Evolutionary conservation across 2,797 vertebrate species (phyloP), one percentile per base, ranked within the genome.

Genomic region (Megalops cyprinoides): DNA sequence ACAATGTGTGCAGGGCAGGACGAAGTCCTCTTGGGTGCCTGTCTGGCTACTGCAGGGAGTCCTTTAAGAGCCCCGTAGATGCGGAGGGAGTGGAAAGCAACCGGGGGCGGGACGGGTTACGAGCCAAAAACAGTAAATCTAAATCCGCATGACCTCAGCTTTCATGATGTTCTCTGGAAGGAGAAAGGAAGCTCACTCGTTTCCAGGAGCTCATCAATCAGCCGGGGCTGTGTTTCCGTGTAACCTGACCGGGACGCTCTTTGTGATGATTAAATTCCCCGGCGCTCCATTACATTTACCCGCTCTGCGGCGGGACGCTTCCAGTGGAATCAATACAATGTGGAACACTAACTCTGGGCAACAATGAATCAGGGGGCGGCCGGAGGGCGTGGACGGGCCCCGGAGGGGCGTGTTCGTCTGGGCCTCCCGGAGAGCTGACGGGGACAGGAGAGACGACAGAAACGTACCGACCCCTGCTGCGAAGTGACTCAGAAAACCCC

Each of bases 401-500:
- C 14, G 3, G 58, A 31, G 39, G 62, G 62, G 0, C n/a, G 55
- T 55, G 74, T 75, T 71, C 67, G 53, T 25, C 53, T 9, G 10
- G 14, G 12, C 39, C 4, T 39, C 10, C 25, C 46, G n/a, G 28
- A 39, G 53, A 58, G 56, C 6, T 31, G 31, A 8, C 6, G 42
- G 31, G 37, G 23, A 49, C n/a, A 31, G 48, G 48, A 42, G 51
- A 62, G 56, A 53, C 53, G 14, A 44, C 31, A 48, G 39, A 56
- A 67, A 82, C 75, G 80, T 79, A 58, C 76, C 46, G 34, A 77
- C 39, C 78, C 83, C 73, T 71, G 79, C 25, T 6, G 8, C 44
- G 48, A 28, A n/a, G 77, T 83, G 81, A 86, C 55, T 84, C 83
- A 83, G 65, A 80, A 48, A 51, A 56, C 83, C 83, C 84, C 84